phyloP scores from a whole-genome alignment of 2,797 vertebrate genomes.

The Chaetodon trifasciatus region DNA sequence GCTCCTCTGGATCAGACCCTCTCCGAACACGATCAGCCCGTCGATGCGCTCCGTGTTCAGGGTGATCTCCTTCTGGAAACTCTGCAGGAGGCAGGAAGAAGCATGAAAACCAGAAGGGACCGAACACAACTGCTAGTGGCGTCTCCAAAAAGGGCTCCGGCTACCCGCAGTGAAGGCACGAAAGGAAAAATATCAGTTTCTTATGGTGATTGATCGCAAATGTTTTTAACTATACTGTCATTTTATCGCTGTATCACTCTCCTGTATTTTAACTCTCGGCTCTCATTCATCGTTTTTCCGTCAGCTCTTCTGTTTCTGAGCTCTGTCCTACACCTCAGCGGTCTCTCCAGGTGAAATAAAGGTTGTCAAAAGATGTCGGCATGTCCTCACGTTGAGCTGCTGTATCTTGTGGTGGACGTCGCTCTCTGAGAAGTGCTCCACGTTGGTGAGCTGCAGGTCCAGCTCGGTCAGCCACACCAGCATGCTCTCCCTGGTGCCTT shows the following conservation, averaged over 20 bases:
- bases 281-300: no score
- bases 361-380: no score
- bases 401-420: constrained; percentile 94
- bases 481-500: constrained; percentile 90
- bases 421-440: constrained; percentile 96
- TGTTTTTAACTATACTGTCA: no score
- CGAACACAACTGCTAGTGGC: neutral
- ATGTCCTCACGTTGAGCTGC: constrained; percentile 91
- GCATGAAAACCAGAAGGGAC: neutral
- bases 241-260: no score
- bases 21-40: constrained; percentile 92
- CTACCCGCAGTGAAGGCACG: no score
- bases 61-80: constrained; percentile 95
- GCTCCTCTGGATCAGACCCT: constrained; percentile 94
- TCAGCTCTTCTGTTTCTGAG: no score
- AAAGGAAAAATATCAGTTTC: no score
- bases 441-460: constrained; percentile 95
- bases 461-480: constrained; percentile 96
- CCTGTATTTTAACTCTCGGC: no score
- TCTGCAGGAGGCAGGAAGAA: constrained; percentile 78
- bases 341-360: no score
- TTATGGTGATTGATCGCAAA: no score
- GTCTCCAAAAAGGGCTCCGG: neutral
- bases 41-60: constrained; percentile 95
- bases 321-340: no score